Base-by-base conservation (phyloP, 1,140 invertebrate species). In the Bombus pascuorum region DNA sequence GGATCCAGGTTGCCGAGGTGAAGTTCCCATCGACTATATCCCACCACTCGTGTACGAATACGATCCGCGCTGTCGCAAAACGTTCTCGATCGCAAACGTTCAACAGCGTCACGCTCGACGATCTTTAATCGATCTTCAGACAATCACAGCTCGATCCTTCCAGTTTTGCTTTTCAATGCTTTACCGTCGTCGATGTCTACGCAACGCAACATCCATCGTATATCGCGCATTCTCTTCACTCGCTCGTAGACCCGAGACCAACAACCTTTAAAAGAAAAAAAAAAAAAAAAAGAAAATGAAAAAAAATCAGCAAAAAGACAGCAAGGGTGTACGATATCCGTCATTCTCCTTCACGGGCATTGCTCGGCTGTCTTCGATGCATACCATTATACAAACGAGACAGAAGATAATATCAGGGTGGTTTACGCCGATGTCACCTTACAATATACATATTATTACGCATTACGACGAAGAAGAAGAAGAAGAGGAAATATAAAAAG, bases 131-230 rank as follows among this genome's bases (percentile, higher is more conserved):
- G n/a, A 10, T 70, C 65, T 37, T 71, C 32, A 47, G 53, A 70
- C 34, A 34, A 44, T 70, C 82, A 47, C 44, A 70, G 62, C 47
- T 34, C 12, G 34, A 79, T 78, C 82, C 39, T 79, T 62, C 53
- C 53, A 85, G 57, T 79, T 85, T 72, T 80, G 37, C 76, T 85
- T 85, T 85, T 59, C 37, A 59, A 47, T 44, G 62, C 74, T 72
- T 59, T 25, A 37, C 75, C 77, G 47, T 85, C 77, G 70, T 81
- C 78, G 57, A 65, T 66, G 53, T 73, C 82, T 59, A 71, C 68
- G 70, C 70, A 25, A 68, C n/a, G 39, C n/a, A 80, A 62, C 37
- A 47, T 47, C 44, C 62, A 10, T 22, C 59, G 44, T 74, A 73
- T 39, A 72, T 39, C 25, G 28, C 28, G 53, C 39, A 78, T 65